phyloP scores from a whole-genome alignment of 2,797 vertebrate species.

The Melanogrammus aeglefinus region DNA sequence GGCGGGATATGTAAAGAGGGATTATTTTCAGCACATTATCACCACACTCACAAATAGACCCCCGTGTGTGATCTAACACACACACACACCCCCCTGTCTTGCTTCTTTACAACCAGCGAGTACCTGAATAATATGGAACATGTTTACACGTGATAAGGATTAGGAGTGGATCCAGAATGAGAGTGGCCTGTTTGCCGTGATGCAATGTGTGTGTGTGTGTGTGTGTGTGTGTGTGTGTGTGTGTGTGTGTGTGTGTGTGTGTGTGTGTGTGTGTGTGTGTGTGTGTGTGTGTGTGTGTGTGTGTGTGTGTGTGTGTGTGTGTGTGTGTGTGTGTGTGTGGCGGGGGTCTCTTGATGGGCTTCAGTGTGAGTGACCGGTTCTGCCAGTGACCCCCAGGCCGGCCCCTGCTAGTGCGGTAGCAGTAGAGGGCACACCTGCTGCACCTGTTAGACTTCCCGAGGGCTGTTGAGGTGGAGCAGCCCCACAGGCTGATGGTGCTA shows the following conservation, averaged over 20 bases:
- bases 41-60: neutral
- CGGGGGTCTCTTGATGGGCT: constrained; percentile 23
- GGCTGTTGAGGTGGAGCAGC: no score
- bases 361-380: neutral
- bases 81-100: no score
- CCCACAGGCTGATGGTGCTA: constrained; percentile 62
- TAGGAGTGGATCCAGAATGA: no score
- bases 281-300: neutral
- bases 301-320: neutral
- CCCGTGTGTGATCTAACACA: neutral
- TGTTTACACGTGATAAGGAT: no score
- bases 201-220: neutral
- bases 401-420: constrained; percentile 64
- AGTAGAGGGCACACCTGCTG: constrained; percentile 85
- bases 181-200: no score
- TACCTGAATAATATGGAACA: no score
- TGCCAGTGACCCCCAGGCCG: constrained; percentile 15
- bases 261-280: neutral
- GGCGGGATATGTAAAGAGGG: no score
- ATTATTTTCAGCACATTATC: constrained; percentile 9
- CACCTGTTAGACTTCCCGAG: constrained; percentile 73
- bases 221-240: neutral
- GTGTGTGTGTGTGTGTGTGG: neutral
- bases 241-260: constrained; percentile 50
- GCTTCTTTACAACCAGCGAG: no score